Evolutionary conservation across 2,113 vertebrate species (phyloP), one percentile per base, ranked within the genome.

Genomic region (Ifrita kowaldi): DNA sequence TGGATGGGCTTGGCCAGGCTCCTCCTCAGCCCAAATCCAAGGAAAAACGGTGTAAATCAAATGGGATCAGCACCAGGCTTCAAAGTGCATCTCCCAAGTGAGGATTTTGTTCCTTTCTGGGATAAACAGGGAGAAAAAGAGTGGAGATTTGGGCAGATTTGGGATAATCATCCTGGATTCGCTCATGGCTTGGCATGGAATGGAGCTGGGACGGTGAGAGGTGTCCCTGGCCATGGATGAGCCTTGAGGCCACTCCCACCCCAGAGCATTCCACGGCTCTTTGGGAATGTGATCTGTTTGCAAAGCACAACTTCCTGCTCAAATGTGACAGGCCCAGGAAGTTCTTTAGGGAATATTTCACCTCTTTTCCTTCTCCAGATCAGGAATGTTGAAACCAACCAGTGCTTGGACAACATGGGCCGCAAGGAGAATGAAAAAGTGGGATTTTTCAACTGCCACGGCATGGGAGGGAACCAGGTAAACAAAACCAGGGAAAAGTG

Each of bases 381-480:
- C 98, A 98, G 99, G 98, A 99, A 99, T 33, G 99, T 99, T 15
- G 99, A 99, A 95, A 99, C 99, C 78, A 99, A 99, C 97, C 99
- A 99, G 95, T 99, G 99, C 74, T 98, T 99, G 95, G 99, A 99
- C 98, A 99, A 99, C 98, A 99, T 99, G 99, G 99, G 99, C 56
- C 98, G 99, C 63, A 99, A 99, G 84, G 99, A 99, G 89, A 99
- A 99, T 6, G 99, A 99, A 90, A 99, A 99, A 98, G 99, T 99
- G 27, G 99, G 99, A 64, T 99, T 99, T 75, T 99, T 99, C 98
- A 99, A 99, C 98, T 99, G 99, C 87, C 99, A 99, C 0, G 99
- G 99, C 79, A 99, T 99, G 99, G 99, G 99, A 70, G 99, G 99
- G 79, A 99, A 99, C 95, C 99, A 99, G 99, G 99, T 99, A 98